Conservation (phyloP, 2,888 invertebrate genomes). For the Augiades crinisus region DNA sequence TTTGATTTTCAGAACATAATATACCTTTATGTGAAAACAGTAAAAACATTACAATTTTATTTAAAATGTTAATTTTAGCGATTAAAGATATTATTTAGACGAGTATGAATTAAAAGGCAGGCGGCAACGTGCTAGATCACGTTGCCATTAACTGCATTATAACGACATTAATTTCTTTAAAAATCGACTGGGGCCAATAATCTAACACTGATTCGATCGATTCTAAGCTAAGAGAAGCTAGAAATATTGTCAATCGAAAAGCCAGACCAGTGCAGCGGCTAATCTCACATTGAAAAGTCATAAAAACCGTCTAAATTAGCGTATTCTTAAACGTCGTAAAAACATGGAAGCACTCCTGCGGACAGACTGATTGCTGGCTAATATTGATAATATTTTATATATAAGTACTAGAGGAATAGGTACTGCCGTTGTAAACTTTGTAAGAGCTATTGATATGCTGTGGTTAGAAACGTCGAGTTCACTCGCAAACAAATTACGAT, state of each 20-base stretch:
- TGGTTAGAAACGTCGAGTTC: conserved; percentile 27
- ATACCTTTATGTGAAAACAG: not conserved
- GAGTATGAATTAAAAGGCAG: not conserved
- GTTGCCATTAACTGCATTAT: not conserved
- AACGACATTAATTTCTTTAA: conserved; percentile 10
- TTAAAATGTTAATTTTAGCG: conserved; percentile 3
- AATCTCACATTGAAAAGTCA: conserved; percentile 50
- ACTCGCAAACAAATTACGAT: conserved; percentile 23
- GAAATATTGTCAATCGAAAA: conserved; percentile 66
- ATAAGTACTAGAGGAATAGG: conserved; percentile 26
- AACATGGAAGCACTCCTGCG: conserved; percentile 79
- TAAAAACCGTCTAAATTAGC: conserved; percentile 71
- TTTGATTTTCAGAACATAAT: not conserved
- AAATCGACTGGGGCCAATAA: conserved; percentile 6
- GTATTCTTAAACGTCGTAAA: conserved; percentile 67
- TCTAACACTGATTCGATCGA: conserved; percentile 27
- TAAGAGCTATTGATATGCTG: conserved; percentile 35
- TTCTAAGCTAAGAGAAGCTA: conserved; percentile 34
- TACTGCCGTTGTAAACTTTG: conserved; percentile 23
- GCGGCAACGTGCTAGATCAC: not conserved
- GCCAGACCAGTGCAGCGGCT: conserved; percentile 50
- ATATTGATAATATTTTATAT: conserved; percentile 38
- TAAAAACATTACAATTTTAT: not conserved
- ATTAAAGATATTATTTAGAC: conserved; percentile 4
- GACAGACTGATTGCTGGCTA: conserved; percentile 77